A percentile compares a stretch with the other conserved stretches of the same genome.
phyloP scores from a whole-genome alignment of 2,888 invertebrate species.

The Aelia acuminata region DNA sequence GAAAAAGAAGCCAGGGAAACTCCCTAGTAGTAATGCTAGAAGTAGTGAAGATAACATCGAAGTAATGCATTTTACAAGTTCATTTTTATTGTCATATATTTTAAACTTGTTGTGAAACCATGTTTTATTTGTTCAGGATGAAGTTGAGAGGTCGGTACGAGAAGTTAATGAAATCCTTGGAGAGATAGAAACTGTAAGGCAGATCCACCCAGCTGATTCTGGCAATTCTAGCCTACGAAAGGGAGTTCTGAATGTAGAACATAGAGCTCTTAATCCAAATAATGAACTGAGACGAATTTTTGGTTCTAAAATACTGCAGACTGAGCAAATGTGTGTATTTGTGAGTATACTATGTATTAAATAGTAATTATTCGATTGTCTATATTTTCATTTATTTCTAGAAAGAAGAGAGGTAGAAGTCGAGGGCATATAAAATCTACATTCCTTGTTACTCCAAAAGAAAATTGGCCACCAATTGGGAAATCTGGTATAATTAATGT shows the following conservation, averaged over 20 bases:
- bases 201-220: slow-evolving; percentile 67
- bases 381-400: slow-evolving; percentile 65
- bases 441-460: slow-evolving; percentile 79
- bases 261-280: slow-evolving; percentile 82
- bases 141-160: slow-evolving; percentile 77
- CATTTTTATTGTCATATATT: neutral
- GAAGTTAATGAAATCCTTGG: slow-evolving; percentile 80
- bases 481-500: slow-evolving; percentile 73
- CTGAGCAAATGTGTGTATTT: slow-evolving; percentile 67
- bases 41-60: slow-evolving; percentile 79
- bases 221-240: slow-evolving; percentile 68
- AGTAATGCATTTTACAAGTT: slow-evolving; percentile 68
- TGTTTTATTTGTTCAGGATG: slow-evolving; percentile 71
- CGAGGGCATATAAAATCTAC: slow-evolving; percentile 76
- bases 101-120: neutral
- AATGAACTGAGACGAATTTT: slow-evolving; percentile 87
- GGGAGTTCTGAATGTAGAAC: slow-evolving; percentile 76
- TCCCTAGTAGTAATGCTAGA: slow-evolving; percentile 68
- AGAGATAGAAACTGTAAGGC: slow-evolving; percentile 68
- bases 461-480: slow-evolving; percentile 79
- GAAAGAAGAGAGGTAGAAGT: slow-evolving; percentile 75
- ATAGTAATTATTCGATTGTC: neutral
- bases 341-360: neutral
- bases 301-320: slow-evolving; percentile 83
- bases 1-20: slow-evolving; percentile 73